Conservation (phyloP, 2,797 vertebrate species). For the Myotis planiceps region DNA sequence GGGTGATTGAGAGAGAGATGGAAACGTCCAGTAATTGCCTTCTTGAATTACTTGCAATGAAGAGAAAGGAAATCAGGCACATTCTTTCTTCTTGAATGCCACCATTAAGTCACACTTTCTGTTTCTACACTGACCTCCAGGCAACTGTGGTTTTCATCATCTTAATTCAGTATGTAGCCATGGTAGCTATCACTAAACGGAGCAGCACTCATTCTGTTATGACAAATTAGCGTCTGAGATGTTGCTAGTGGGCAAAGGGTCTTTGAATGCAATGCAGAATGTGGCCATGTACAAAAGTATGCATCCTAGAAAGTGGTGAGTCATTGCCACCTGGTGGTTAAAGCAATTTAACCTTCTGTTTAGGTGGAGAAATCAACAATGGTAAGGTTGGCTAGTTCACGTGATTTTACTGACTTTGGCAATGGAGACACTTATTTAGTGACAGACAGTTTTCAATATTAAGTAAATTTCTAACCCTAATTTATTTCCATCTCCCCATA, state of each 20-base stretch:
- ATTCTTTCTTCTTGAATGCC: background rate
- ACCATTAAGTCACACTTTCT: background rate
- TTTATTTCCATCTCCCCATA: background rate
- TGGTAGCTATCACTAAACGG: background rate
- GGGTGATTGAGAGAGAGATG: background rate
- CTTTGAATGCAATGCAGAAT: background rate
- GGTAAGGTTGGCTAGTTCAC: background rate
- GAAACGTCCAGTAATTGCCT: background rate
- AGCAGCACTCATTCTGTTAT: background rate
- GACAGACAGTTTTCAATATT: background rate
- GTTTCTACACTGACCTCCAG: background rate
- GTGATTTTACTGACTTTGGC: background rate
- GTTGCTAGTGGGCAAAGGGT: background rate
- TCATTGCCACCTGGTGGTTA: constrained; percentile 80
- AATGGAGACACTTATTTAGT: background rate
- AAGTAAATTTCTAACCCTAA: background rate
- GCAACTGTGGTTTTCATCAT: background rate
- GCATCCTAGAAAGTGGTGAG: constrained; percentile 59
- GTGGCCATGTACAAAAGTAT: background rate
- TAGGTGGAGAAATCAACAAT: background rate
- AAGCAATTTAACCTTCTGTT: constrained; percentile 33
- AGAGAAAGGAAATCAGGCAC: background rate
- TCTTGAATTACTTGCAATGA: background rate
- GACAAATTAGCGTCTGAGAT: background rate
- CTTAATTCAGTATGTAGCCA: background rate